These are phyloP conservation scores for Ascaphus truei DNA, from an alignment of 2,113 vertebrate genomes.

Conservation along the genomic window DNA sequence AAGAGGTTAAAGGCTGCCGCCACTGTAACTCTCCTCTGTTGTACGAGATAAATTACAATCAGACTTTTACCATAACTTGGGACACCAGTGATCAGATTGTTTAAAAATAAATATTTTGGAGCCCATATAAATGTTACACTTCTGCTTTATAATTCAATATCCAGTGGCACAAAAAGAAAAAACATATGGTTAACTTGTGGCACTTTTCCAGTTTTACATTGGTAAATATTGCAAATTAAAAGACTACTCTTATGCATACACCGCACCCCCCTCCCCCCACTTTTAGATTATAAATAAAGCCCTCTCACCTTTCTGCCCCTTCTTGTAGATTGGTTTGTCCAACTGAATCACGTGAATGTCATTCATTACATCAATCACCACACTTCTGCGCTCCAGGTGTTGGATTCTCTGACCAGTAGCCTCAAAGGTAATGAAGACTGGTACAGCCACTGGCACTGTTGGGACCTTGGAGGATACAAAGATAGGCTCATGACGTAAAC, in stretches of 20 bases:
- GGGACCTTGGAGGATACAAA: constrained; percentile 45
- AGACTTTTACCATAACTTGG: too few species aligned
- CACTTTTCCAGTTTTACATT: not conserved
- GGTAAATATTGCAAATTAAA: not conserved
- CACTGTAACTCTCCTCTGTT: too few species aligned
- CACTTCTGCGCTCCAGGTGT: constrained; percentile 28
- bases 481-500: too few species aligned
- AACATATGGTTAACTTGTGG: too few species aligned
- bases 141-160: not conserved
- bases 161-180: too few species aligned
- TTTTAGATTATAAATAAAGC: not conserved
- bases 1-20: too few species aligned
- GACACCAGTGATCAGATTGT: not conserved
- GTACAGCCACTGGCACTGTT: not conserved
- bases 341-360: constrained; percentile 45
- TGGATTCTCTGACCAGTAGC: constrained; percentile 27
- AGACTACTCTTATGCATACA: too few species aligned
- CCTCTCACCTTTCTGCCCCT: constrained; percentile 49
- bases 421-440: constrained; percentile 51
- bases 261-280: too few species aligned
- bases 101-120: not conserved
- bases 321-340: constrained; percentile 54
- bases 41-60: too few species aligned
- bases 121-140: not conserved
- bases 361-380: constrained; percentile 38